Conservation (phyloP, 2,888 invertebrate genomes). For the Deilephila elpenor region DNA sequence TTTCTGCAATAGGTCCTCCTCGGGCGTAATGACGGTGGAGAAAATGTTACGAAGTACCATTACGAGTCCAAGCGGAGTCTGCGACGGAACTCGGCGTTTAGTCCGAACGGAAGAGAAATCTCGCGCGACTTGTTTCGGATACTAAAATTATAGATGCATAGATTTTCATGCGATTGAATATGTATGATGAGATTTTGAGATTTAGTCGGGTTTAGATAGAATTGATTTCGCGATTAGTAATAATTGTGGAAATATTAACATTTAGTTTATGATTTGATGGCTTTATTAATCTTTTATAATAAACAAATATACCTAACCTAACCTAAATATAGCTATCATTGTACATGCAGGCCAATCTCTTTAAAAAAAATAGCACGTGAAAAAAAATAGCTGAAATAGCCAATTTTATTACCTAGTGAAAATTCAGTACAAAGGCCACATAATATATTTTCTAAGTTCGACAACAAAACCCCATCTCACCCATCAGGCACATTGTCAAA, state of each 20-base stretch:
- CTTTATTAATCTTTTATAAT: no score
- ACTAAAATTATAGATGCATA: constrained; percentile 23
- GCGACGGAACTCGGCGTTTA: constrained; percentile 30
- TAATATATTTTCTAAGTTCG: neutral
- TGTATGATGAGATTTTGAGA: neutral
- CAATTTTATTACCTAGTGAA: no score
- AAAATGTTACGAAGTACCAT: constrained; percentile 5
- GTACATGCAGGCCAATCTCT: no score
- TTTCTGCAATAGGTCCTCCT: constrained; percentile 1
- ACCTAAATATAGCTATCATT: no score
- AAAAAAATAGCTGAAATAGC: no score
- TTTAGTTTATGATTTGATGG: no score
- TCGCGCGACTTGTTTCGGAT: constrained; percentile 49
- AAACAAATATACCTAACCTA: no score
- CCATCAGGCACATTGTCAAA: constrained; percentile 8
- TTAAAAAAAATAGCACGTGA: no score
- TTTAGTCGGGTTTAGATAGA: neutral
- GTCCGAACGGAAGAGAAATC: constrained; percentile 56
- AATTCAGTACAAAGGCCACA: neutral
- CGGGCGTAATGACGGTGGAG: neutral
- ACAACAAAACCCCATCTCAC: neutral
- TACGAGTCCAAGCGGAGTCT: constrained; percentile 38
- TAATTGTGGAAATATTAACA: no score
- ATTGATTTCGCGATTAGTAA: no score
- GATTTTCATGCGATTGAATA: neutral